Base-by-base conservation (phyloP, 2,113 vertebrate species). In the Atractosteus spatula region DNA sequence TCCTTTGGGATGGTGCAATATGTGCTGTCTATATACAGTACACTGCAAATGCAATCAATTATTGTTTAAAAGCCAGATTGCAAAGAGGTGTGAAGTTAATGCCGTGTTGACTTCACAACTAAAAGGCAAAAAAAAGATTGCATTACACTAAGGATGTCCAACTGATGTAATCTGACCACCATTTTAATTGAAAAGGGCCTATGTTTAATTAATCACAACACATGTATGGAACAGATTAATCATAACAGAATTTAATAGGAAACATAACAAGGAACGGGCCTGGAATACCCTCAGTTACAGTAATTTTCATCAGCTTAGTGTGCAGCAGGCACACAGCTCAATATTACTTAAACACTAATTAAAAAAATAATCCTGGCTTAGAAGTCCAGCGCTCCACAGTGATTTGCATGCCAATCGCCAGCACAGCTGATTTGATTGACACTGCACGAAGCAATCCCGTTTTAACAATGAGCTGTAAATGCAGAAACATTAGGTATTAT, bases 161-260 rank as follows among this genome's bases (percentile, higher is more conserved):
- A 16, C 54, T 86, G 77, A 86, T 73, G 84, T 80, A 81, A 88
- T 81, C 74, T 67, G 55, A 69, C 68, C 8, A 8, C 69, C 79
- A 79, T 84, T 82, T 83, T 78, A 81, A 86, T 86, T 81, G 64
- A 68, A 77, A 62, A 66, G 77, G 70, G 69, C 76, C 83, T 85
- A 88, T 88, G 81, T 82, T 83, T 82, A 88, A 84, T 85, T 83
- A 84, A 87, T 86, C 59, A 1, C 79, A 78, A 80, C 82, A 85
- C 74, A 75, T 73, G 81, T 74, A 71, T 76, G 75, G 78, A 84
- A 82, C 42, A 78, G 76, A 84, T 89, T 83, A 85, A 83, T 85
- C 78, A 66, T 70, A 80, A 82, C 76, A 78, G 78, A 76, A 73
- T 80, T 78, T 80, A 81, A 77, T 64, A 55, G 72, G 55, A 79